phyloP scores from a whole-genome alignment of 2,888 invertebrate species.

The Tanaodytes sp. region DNA sequence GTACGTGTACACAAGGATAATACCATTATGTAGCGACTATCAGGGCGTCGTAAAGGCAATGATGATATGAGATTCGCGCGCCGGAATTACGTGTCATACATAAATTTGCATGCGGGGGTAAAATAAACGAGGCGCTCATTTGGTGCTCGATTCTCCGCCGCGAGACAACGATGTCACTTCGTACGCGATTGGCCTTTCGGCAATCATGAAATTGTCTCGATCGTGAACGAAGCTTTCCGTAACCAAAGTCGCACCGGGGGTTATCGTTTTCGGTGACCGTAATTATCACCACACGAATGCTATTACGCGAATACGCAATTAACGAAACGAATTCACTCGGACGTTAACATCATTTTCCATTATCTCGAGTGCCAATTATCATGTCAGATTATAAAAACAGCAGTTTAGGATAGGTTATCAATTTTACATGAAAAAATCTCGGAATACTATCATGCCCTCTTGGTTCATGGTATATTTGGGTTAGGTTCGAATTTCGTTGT shows the following conservation, averaged over 20 bases:
- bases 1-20: conserved; percentile 40
- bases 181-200: conserved; percentile 10
- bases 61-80: conserved; percentile 46
- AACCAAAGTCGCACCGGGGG: too few species aligned
- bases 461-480: too few species aligned
- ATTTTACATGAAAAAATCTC: too few species aligned
- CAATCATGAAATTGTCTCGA: conserved; percentile 5
- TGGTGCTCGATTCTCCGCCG: conserved; percentile 19
- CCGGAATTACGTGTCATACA: conserved; percentile 48
- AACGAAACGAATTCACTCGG: conserved; percentile 1
- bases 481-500: too few species aligned
- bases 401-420: too few species aligned
- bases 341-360: conserved; percentile 3
- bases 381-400: neutral
- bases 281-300: neutral
- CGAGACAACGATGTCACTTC: conserved; percentile 20
- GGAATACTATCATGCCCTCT: too few species aligned
- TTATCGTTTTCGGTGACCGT: conserved; percentile 3
- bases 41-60: conserved; percentile 50
- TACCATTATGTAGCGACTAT: conserved; percentile 49
- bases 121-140: conserved; percentile 48
- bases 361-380: conserved; percentile 1
- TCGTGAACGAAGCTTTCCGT: too few species aligned
- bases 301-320: conserved; percentile 6
- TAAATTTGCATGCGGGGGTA: conserved; percentile 48